Conservation (phyloP, 2,797 vertebrate genomes). For the Leptatherina wallacei region DNA sequence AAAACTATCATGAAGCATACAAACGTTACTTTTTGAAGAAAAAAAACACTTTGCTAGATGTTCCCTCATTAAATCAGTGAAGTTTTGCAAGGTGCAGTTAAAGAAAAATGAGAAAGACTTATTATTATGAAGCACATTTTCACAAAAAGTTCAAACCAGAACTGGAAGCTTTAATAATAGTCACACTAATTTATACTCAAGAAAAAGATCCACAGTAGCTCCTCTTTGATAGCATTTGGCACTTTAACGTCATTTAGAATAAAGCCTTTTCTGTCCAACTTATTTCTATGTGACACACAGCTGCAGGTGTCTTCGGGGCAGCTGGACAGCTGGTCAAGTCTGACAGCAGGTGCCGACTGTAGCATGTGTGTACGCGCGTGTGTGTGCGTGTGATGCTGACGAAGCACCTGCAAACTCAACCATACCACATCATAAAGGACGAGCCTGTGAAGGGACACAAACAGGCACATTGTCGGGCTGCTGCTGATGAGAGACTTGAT, state of each 20-base stretch:
- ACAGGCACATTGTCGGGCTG: slow-evolving; percentile 59
- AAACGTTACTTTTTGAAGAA: too few species aligned
- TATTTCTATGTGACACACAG: slow-evolving; percentile 1
- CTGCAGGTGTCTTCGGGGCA: slow-evolving; percentile 55
- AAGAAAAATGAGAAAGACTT: not conserved
- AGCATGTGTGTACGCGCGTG: slow-evolving; percentile 21
- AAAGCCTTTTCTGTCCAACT: slow-evolving; percentile 38
- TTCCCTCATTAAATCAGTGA: too few species aligned
- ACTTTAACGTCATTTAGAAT: slow-evolving; percentile 15
- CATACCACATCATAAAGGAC: slow-evolving; percentile 52
- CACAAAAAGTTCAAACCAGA: not conserved
- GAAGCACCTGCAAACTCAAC: slow-evolving; percentile 64
- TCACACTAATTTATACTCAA: not conserved
- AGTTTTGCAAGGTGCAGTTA: too few species aligned
- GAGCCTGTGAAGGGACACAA: slow-evolving; percentile 56
- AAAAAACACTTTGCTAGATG: too few species aligned
- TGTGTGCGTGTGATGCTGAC: slow-evolving; percentile 38
- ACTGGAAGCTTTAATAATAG: not conserved
- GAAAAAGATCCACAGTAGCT: not conserved
- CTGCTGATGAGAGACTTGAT: slow-evolving; percentile 27
- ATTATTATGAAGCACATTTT: not conserved
- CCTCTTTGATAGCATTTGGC: not conserved
- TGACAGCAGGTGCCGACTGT: slow-evolving; percentile 44
- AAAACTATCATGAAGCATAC: too few species aligned
- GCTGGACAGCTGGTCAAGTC: slow-evolving; percentile 56